Evolutionary conservation across 2,113 vertebrate genomes (phyloP).

Genomic region (Centropus unirufus): DNA sequence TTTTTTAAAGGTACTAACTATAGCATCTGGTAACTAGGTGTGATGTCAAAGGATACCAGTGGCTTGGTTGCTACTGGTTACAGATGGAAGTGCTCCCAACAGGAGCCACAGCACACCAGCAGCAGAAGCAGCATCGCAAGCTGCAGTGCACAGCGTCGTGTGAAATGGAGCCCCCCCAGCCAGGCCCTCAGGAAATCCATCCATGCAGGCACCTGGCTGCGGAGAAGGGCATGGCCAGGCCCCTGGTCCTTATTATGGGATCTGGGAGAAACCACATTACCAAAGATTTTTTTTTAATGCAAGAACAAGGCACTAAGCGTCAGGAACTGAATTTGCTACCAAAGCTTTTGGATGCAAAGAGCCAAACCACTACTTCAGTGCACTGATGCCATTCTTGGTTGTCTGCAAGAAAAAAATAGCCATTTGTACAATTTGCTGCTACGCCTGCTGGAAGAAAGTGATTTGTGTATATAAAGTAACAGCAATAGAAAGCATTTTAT

Average conservation of each 20-base stretch:
- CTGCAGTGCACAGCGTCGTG: rapidly evolving
- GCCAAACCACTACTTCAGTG: neutral
- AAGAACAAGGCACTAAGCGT: neutral
- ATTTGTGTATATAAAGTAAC: neutral
- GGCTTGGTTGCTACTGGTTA: constrained; percentile 56
- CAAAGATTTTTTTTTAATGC: neutral
- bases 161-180: neutral
- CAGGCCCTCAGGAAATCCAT: neutral
- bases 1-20: neutral
- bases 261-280: neutral
- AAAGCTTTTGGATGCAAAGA: neutral
- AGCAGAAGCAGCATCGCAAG: neutral
- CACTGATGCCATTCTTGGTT: neutral
- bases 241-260: neutral
- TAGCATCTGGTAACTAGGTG: neutral
- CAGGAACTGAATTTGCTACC: neutral
- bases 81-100: neutral
- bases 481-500: constrained; percentile 13
- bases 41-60: constrained; percentile 24
- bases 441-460: neutral
- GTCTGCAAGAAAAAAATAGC: neutral
- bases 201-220: neutral
- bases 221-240: neutral
- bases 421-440: neutral
- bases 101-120: neutral